These are phyloP conservation scores for Sus cebifrons DNA, from an alignment of 2,797 vertebrate genomes.

Conservation along the genomic window DNA sequence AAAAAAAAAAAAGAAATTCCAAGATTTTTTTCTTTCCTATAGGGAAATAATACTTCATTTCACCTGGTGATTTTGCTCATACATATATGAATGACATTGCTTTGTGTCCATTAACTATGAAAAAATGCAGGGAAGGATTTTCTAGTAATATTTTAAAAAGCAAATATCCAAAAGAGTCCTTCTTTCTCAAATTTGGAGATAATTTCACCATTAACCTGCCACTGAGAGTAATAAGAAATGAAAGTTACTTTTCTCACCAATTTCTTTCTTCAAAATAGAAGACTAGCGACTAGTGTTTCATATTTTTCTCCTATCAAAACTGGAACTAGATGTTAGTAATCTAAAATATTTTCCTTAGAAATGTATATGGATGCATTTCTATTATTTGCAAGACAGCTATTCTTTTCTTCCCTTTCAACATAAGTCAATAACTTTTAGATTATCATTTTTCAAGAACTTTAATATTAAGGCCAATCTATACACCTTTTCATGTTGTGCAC, in stretches of 20 bases:
- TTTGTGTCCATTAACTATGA: background rate
- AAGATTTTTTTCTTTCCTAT: background rate
- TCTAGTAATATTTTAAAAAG: constrained; percentile 39
- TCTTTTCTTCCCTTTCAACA: background rate
- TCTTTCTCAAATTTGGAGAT: background rate
- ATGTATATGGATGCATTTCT: background rate
- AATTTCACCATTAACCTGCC: background rate
- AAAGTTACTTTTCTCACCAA: background rate
- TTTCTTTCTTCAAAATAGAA: background rate
- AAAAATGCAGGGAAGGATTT: background rate
- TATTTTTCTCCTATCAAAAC: background rate
- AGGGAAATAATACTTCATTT: constrained; percentile 21
- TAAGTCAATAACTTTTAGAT: background rate
- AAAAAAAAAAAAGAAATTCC: constrained; percentile 44
- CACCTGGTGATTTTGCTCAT: background rate
- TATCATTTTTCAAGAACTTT: background rate
- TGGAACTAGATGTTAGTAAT: background rate
- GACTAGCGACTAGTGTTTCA: background rate
- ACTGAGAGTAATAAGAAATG: background rate
- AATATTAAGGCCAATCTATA: background rate
- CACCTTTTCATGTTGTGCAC: background rate
- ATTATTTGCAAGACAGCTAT: background rate
- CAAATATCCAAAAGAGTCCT: background rate
- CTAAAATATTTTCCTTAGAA: background rate
- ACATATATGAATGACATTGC: background rate